Percentiles rank a stretch among this genome's conserved stretches.
Evolutionary conservation across 53 echinoderm and acorn worm species (phyloP).

Genomic region (Hippasteria phrygiana): DNA sequence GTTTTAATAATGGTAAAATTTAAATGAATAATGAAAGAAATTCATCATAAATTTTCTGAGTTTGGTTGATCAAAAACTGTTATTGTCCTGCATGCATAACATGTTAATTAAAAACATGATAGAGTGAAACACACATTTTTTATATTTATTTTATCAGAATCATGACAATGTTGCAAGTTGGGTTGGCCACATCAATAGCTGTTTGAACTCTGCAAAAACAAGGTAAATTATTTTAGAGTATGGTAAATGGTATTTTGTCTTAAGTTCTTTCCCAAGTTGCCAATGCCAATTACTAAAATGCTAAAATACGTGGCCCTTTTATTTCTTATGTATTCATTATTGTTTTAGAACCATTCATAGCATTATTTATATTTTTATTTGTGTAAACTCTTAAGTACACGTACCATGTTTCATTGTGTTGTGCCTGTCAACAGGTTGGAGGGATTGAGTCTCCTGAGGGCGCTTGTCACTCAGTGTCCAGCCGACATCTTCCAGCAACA

Average conservation of each 20-base stretch:
- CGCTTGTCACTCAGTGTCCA: constrained; percentile 76
- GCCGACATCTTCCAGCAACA: constrained; percentile 74
- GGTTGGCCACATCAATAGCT: constrained; percentile 69
- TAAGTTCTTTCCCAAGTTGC: not conserved
- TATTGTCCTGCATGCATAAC: not conserved
- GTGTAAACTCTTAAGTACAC: too few species aligned
- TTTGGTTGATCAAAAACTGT: too few species aligned
- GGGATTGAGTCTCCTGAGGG: constrained; percentile 76
- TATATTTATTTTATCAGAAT: constrained; percentile 9
- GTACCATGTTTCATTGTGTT: not conserved
- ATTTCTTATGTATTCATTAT: too few species aligned
- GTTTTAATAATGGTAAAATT: too few species aligned
- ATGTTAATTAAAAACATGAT: not conserved
- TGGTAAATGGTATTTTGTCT: not conserved
- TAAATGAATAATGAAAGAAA: too few species aligned
- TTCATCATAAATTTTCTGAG: too few species aligned
- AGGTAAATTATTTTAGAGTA: constrained; percentile 68
- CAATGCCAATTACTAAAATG: too few species aligned
- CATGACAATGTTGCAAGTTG: constrained; percentile 36
- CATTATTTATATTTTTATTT: too few species aligned
- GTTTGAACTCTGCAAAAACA: constrained; percentile 66
- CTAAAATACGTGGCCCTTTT: too few species aligned
- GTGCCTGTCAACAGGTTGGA: constrained; percentile 63
- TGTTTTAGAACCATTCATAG: too few species aligned
- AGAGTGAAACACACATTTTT: not conserved